Evolutionary conservation across 2,888 invertebrate genomes (phyloP), one percentile per base, ranked within the genome.

Genomic region (Drosophila cognata): DNA sequence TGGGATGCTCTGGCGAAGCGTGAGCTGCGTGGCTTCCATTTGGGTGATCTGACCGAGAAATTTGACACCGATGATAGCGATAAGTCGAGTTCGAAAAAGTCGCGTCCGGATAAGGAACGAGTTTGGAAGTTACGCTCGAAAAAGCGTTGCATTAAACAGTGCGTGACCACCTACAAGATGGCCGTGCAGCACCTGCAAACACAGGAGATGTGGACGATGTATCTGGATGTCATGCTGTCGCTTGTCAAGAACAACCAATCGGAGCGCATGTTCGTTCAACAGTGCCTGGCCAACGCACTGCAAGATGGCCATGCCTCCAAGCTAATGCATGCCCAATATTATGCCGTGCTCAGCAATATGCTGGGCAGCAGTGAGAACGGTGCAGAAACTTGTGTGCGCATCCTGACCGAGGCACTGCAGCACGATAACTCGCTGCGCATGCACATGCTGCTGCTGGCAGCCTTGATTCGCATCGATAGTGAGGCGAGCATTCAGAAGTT

Each of bases 1-100:
- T 95, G 95, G 95, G 94, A 95, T 83, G 93, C 94, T 8, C 91
- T 95, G 89, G 95, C 95, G 1, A 94, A 94, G 76, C 93, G 95
- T 2, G 95, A 95, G 88, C 86, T 94, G n/a, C 94, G 94, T 81
- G 95, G 95, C 7, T 85, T 81, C 18, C 87, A 89, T 64, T 81
- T 92, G 60, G 81, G 81, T 1, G 91, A 92, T 61, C 74, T 91
- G 10, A 70, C 43, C 50, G 64, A 75, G 2, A 61, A 64, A 25
- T 55, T 71, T 1, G 69, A 69, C n/a, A 72, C 50, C 6, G 78
- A 79, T 0, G 81, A 70, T 38, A 60, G 61, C 10, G 62, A 63
- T 4, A 81, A 82, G 29, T 74, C 79, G 5, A 31, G 51, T 2
- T 57, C 25, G 38, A 86, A 84, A 25, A 82, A 70, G 28, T 31